Evolutionary conservation across 2,797 vertebrate species (phyloP), one percentile per base, ranked within the genome.

Genomic region (Jordanella pulchra): DNA sequence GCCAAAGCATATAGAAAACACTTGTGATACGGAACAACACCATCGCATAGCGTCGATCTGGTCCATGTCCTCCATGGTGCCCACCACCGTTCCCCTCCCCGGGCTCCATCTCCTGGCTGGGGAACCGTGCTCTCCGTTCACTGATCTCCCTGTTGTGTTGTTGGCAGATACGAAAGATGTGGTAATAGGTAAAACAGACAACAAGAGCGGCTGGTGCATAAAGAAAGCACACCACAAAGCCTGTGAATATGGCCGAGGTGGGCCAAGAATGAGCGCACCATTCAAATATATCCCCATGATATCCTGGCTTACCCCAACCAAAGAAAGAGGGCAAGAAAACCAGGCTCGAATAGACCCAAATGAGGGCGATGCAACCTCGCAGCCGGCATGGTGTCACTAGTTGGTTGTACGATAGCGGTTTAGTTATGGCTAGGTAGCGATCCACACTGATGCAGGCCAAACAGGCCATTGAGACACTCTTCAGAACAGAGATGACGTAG

Each of bases 91-190:
- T 89, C 76, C 96, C 56, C 54, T 97, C 98, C 2, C 94, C 94
- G 30, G 96, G 89, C 66, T 97, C 96, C 90, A 96, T 96, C 78
- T 99, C 97, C 4, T 97, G 96, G 89, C 95, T 98, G 18, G 98
- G 97, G 73, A 99, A 99, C 2, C 97, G 96, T 18, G 98, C 97
- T 25, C 97, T 93, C 0, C 98, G 94, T 79, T 99, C 97, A 0
- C 95, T 97, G 73, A 99, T 99, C 87, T 99, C 97, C 87, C 97
- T 96, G 93, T 98, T 99, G 93, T 99, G 98, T 90, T 99, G 98
- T 89, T 97, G 97, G 90, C 98, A 99, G 75, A 99, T 99, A 89
- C 95, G 97, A 88, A 99, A 99, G 85, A 99, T 99, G 91, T 99
- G 98, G 84, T 97, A 99, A 89, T 99, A 99, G 10, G 98, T 99